Percentiles rank a stretch among this genome's conserved stretches.
Conservation (phyloP, 2,888 invertebrate genomes). For the Prosapia bicincta region DNA sequence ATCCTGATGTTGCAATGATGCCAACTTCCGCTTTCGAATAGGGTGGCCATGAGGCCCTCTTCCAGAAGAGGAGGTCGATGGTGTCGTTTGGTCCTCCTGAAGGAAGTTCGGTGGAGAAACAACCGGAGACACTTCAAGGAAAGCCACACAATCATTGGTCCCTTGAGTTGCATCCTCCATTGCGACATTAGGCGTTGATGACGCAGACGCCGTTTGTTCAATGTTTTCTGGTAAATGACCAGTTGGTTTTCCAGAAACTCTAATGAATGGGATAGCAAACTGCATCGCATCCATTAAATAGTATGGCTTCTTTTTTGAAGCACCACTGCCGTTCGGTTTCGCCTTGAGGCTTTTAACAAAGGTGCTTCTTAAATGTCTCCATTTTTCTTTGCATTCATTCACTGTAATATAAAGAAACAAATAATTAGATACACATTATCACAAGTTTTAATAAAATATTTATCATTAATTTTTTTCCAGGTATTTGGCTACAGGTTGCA, state of each 20-base stretch:
- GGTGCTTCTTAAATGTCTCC: slow-evolving; percentile 32
- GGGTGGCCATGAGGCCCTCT: neutral
- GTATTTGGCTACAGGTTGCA: slow-evolving; percentile 38
- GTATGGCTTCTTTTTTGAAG: slow-evolving; percentile 23
- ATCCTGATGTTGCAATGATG: slow-evolving; percentile 29
- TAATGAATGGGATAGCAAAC: too few relatives aligned
- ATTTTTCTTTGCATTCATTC: slow-evolving; percentile 34
- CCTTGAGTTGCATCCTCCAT: neutral
- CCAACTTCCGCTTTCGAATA: slow-evolving; percentile 18
- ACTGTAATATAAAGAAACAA: slow-evolving; percentile 26
- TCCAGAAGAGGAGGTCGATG: too few relatives aligned
- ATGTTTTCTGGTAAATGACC: slow-evolving; percentile 16
- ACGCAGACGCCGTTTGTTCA: neutral
- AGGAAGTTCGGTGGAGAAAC: neutral
- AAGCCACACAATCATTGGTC: neutral
- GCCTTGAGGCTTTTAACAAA: slow-evolving; percentile 30
- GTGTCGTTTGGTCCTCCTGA: neutral
- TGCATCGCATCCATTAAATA: slow-evolving; percentile 28
- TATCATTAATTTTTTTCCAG: slow-evolving; percentile 37
- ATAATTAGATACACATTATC: too few relatives aligned
- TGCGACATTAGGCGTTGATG: neutral
- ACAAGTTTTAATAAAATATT: too few relatives aligned
- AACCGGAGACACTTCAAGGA: neutral
- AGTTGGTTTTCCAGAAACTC: slow-evolving; percentile 6
- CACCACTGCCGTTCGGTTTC: slow-evolving; percentile 24